These are phyloP conservation scores for Cyrtodaria siliqua DNA, from an alignment of 2,888 invertebrate genomes.

Conservation along the genomic window DNA sequence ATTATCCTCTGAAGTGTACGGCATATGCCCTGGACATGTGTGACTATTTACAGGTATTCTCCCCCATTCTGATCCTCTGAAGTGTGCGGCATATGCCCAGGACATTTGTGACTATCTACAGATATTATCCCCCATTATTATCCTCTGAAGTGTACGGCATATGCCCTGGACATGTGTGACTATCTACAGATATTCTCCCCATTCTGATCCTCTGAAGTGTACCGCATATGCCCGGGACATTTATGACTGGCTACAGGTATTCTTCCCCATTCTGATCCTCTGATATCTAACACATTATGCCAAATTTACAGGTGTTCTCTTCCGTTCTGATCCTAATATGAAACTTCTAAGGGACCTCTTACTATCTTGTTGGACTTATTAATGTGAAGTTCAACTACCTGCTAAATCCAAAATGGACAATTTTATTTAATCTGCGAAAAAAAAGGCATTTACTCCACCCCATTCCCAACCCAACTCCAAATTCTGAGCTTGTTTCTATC, in stretches of 20 bases:
- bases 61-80: conserved; percentile 69
- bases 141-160: not conserved
- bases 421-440: too few relatives aligned
- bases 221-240: conserved; percentile 77
- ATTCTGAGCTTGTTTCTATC: too few relatives aligned
- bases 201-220: conserved; percentile 66
- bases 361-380: too few relatives aligned
- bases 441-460: too few relatives aligned
- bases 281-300: not conserved
- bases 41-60: conserved; percentile 77
- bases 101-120: conserved; percentile 77
- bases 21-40: conserved; percentile 77
- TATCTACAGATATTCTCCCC: conserved; percentile 80
- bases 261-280: too few relatives aligned
- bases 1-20: conserved; percentile 65
- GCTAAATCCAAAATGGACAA: too few relatives aligned
- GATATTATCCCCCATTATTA: conserved; percentile 69
- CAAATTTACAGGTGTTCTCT: too few relatives aligned
- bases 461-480: too few relatives aligned
- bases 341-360: too few relatives aligned
- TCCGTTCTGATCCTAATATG: too few relatives aligned
- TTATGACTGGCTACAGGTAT: conserved; percentile 77
- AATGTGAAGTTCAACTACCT: too few relatives aligned
- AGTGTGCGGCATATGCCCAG: conserved; percentile 72
- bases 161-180: conserved; percentile 76